These are phyloP conservation scores for Eilema griseolum DNA, from an alignment of 2,888 invertebrate species.

Conservation along the genomic window DNA sequence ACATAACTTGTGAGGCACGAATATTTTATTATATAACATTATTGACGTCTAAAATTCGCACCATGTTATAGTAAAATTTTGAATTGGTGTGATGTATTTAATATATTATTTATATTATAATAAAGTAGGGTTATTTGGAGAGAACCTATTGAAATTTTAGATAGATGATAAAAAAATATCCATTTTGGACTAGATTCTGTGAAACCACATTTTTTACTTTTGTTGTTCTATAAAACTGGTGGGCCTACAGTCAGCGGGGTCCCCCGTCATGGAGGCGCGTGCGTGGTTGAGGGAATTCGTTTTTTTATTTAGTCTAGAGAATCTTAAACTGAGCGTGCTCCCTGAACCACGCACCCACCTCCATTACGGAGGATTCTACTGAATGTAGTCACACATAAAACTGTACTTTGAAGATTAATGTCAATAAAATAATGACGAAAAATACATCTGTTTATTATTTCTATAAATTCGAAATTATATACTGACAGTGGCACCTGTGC, in stretches of 20 bases:
- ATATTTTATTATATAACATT: constrained; percentile 37
- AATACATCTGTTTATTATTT: constrained; percentile 34
- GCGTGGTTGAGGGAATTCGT: too few relatives aligned
- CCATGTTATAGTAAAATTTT: constrained; percentile 44
- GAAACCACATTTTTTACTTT: constrained; percentile 65
- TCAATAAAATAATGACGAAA: constrained; percentile 72
- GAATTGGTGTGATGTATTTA: constrained; percentile 57
- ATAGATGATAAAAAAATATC: constrained; percentile 63
- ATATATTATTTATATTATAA: constrained; percentile 53
- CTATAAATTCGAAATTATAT: too few relatives aligned
- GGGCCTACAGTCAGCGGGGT: too few relatives aligned
- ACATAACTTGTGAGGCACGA: constrained; percentile 42
- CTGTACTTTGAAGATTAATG: constrained; percentile 77
- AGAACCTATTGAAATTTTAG: constrained; percentile 54
- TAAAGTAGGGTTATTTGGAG: constrained; percentile 45
- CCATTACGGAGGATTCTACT: too few relatives aligned
- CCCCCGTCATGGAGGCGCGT: too few relatives aligned
- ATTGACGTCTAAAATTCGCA: constrained; percentile 36
- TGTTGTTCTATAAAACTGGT: constrained; percentile 59
- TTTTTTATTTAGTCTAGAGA: too few relatives aligned
- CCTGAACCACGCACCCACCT: too few relatives aligned
- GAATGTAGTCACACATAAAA: constrained; percentile 24
- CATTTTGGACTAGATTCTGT: constrained; percentile 52
- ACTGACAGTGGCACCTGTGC: too few relatives aligned
- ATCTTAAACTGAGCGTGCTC: too few relatives aligned